A percentile compares a stretch with the other conserved stretches of the same genome.
These are phyloP conservation scores for Perizoma affinitatum DNA, from an alignment of 2,888 invertebrate species.

Conservation along the genomic window DNA sequence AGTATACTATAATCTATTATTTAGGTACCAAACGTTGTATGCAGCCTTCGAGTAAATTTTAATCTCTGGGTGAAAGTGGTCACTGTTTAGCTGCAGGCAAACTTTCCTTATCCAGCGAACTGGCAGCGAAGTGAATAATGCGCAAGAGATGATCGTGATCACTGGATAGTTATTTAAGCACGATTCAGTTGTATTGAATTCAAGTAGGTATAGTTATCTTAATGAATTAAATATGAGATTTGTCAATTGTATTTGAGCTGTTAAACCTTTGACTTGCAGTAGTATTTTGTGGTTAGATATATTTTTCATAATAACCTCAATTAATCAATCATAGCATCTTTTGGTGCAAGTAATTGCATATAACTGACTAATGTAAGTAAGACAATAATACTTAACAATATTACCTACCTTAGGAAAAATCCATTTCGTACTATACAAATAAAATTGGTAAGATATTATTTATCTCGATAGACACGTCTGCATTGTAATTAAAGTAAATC, in stretches of 20 bases:
- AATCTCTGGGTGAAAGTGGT: slow-evolving; percentile 65
- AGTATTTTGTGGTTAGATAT: not conserved
- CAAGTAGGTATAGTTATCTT: slow-evolving; percentile 18
- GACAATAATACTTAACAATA: no score
- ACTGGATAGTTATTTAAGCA: slow-evolving; percentile 36
- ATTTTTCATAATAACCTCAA: no score
- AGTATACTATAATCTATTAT: not conserved
- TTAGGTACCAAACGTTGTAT: slow-evolving; percentile 3
- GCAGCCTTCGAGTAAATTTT: slow-evolving; percentile 27
- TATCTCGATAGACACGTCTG: no score
- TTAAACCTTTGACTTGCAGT: slow-evolving; percentile 2
- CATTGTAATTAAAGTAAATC: slow-evolving; percentile 31
- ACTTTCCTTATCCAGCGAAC: slow-evolving; percentile 65
- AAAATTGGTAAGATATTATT: no score
- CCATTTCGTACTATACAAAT: no score
- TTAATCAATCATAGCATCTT: no score
- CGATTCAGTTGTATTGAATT: slow-evolving; percentile 31
- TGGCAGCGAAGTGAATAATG: slow-evolving; percentile 51
- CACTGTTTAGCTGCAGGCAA: slow-evolving; percentile 58
- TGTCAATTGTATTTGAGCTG: slow-evolving; percentile 1
- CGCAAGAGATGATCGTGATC: slow-evolving; percentile 31
- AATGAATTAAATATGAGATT: slow-evolving; percentile 22
- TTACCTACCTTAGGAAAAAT: no score
- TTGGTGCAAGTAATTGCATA: no score
- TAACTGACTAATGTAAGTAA: not conserved